Conservation (phyloP, 2,888 invertebrate genomes). For the Tetragonisca angustula region DNA sequence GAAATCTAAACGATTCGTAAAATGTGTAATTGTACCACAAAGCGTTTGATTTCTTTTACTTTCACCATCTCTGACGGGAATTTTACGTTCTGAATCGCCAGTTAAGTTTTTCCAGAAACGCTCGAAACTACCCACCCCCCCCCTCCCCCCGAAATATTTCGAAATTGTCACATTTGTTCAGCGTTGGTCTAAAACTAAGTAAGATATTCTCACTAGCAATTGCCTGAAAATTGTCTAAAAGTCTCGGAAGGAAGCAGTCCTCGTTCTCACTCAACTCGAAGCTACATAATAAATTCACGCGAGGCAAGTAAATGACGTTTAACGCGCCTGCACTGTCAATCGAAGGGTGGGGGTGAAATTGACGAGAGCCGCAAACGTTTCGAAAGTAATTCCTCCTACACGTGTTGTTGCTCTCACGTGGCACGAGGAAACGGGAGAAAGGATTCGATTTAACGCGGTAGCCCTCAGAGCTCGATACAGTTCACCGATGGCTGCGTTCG, state of each 20-base stretch:
- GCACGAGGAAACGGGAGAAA: slow-evolving; percentile 27
- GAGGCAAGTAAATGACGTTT: not conserved
- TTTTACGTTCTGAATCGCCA: no score
- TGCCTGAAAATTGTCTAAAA: no score
- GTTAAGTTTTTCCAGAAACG: no score
- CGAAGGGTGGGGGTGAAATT: not conserved
- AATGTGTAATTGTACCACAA: no score
- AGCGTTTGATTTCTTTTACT: no score
- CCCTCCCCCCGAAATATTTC: no score
- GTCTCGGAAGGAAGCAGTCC: not conserved
- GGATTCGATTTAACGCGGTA: slow-evolving; percentile 59
- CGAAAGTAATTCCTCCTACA: slow-evolving; percentile 18
- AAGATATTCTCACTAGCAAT: no score
- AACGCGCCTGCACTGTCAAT: not conserved
- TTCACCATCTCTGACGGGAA: no score
- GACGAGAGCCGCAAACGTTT: slow-evolving; percentile 16
- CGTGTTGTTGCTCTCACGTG: not conserved
- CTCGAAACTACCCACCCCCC: no score
- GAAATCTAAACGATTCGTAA: no score
- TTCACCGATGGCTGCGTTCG: slow-evolving; percentile 57
- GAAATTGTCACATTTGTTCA: no score
- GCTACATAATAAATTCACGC: not conserved
- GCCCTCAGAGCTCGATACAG: slow-evolving; percentile 44
- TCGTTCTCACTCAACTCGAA: not conserved
- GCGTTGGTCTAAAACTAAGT: no score